A percentile compares a stretch with the other conserved stretches of the same genome.
phyloP scores from a whole-genome alignment of 2,797 vertebrate genomes.

The Enteromius unitaeniatus region DNA sequence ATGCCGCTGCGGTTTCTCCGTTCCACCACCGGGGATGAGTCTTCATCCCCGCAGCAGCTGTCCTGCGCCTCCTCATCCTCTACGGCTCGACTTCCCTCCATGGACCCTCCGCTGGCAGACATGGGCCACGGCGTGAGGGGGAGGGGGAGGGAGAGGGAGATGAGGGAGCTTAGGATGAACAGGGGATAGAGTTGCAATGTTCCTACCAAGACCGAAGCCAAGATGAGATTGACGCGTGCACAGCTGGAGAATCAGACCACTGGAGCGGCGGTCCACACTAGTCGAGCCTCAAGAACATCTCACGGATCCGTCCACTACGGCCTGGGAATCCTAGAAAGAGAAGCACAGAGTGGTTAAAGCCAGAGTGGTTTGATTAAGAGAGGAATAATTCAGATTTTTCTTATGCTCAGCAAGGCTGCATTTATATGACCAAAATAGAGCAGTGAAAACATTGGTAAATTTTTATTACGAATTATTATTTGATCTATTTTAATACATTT shows the following conservation, averaged over 20 bases:
- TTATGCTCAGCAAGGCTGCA: not conserved
- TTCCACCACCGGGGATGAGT: slow-evolving; percentile 85
- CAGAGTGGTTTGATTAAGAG: not conserved
- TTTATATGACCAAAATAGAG: not conserved
- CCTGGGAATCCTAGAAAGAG: slow-evolving; percentile 49
- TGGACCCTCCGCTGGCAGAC: slow-evolving; percentile 77
- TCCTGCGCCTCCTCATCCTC: slow-evolving; percentile 73
- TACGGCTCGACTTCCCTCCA: slow-evolving; percentile 70
- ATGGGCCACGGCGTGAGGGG: slow-evolving; percentile 73
- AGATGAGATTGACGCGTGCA: slow-evolving; percentile 48
- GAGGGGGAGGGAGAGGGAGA: slow-evolving; percentile 72
- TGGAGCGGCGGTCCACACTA: slow-evolving; percentile 37
- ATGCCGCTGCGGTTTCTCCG: slow-evolving; percentile 93
- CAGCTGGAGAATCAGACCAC: slow-evolving; percentile 52
- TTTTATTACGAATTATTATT: not conserved
- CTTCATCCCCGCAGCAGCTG: slow-evolving; percentile 79
- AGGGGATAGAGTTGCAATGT: slow-evolving; percentile 54
- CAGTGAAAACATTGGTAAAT: not conserved
- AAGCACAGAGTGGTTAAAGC: slow-evolving; percentile 13
- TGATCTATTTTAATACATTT: not conserved
- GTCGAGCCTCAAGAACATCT: slow-evolving; percentile 53
- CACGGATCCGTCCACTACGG: slow-evolving; percentile 44
- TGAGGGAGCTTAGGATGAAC: slow-evolving; percentile 64
- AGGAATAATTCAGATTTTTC: not conserved
- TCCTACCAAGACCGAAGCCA: slow-evolving; percentile 54